phyloP scores from a whole-genome alignment of 1,140 invertebrate species.

The Bombus impatiens region DNA sequence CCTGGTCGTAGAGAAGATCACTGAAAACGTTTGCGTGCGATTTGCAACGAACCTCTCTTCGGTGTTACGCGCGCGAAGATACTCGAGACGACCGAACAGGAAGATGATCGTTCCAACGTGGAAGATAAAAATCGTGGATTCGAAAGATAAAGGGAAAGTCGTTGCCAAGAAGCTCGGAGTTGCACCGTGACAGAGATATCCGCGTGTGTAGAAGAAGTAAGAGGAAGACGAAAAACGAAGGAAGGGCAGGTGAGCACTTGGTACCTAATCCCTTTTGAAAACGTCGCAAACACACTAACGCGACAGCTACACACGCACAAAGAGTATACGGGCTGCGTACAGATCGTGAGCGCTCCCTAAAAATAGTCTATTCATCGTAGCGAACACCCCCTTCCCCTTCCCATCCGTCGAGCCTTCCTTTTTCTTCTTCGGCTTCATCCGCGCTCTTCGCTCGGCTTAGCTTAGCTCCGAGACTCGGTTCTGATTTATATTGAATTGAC shows the following conservation, averaged over 20 bases:
- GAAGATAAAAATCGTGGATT: not conserved
- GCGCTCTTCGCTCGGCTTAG: constrained; percentile 38
- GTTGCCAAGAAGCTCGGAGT: not conserved
- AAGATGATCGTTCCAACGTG: not conserved
- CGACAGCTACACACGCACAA: constrained; percentile 4
- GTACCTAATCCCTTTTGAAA: constrained; percentile 69
- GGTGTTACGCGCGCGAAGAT: too few species aligned
- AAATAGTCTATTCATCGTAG: constrained; percentile 68
- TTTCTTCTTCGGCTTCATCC: constrained; percentile 38
- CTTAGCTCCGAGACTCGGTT: constrained; percentile 63
- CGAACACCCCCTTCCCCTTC: constrained; percentile 33
- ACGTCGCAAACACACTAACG: constrained; percentile 51
- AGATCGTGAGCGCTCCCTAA: constrained; percentile 62
- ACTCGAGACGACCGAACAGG: too few species aligned
- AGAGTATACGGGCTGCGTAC: constrained; percentile 22
- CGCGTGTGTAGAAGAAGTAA: not conserved
- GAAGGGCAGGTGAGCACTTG: constrained; percentile 69
- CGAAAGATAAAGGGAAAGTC: constrained; percentile 11
- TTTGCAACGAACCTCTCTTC: not conserved
- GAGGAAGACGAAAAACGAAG: constrained; percentile 33
- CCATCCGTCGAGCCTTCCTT: constrained; percentile 42
- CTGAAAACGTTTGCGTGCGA: not conserved
- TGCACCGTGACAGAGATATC: constrained; percentile 9
- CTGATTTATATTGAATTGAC: constrained; percentile 81
- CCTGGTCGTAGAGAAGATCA: too few species aligned